These are phyloP conservation scores for Gastracanthus pulcherrimus DNA, from an alignment of 2,888 invertebrate genomes.

Conservation along the genomic window DNA sequence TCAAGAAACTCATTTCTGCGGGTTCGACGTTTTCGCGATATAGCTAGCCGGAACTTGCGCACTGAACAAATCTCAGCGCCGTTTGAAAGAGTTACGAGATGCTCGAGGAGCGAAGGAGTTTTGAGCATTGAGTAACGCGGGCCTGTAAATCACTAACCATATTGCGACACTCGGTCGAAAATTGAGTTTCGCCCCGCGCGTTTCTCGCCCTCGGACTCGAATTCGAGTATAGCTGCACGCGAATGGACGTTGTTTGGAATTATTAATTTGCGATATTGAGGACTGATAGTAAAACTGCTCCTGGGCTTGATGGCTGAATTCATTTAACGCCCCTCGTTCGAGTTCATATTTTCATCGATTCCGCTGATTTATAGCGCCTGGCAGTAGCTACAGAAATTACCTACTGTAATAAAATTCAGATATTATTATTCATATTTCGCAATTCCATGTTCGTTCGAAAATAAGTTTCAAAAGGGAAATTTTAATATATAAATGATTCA, in stretches of 20 bases:
- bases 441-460: neutral
- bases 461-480: too few relatives aligned
- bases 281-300: neutral
- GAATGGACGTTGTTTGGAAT: neutral
- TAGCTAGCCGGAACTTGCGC: too few relatives aligned
- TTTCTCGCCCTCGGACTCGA: too few relatives aligned
- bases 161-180: neutral
- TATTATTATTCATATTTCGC: neutral
- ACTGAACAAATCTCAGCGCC: neutral
- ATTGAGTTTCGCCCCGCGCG: neutral
- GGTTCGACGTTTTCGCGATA: too few relatives aligned
- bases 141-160: neutral
- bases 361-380: neutral
- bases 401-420: neutral
- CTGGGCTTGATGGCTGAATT: neutral
- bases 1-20: too few relatives aligned
- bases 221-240: too few relatives aligned
- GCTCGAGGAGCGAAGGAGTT: too few relatives aligned
- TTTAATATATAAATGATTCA: neutral
- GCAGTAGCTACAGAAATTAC: neutral
- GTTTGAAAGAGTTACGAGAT: neutral
- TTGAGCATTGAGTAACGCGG: neutral
- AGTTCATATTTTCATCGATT: neutral
- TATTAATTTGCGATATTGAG: neutral
- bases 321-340: neutral